Evolutionary conservation across 2,888 invertebrate species (phyloP).

Genomic region (Pachycephus smyrnensis): DNA sequence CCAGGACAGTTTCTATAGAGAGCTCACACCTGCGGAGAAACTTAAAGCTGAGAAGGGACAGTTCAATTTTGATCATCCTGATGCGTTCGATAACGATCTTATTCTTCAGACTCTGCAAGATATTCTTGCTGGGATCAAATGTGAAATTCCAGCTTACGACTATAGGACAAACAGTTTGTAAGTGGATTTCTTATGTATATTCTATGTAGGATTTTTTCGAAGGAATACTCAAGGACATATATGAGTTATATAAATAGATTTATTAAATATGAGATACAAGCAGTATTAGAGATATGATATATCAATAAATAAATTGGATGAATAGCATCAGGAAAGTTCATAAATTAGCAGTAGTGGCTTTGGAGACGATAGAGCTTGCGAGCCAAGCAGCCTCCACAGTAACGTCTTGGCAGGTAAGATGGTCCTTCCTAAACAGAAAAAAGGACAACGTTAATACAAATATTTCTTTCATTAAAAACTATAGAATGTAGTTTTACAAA

Average conservation of each 20-base stretch:
- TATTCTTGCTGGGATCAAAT: conserved; percentile 87
- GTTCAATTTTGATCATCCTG: conserved; percentile 99
- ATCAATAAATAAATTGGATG: background rate
- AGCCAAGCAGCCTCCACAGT: conserved; percentile 13
- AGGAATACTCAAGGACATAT: background rate
- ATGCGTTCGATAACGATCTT: conserved; percentile 92
- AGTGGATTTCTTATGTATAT: conserved; percentile 47
- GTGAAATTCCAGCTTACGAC: conserved; percentile 93
- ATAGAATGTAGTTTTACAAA: background rate
- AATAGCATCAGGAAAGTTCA: background rate
- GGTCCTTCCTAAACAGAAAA: conserved; percentile 12
- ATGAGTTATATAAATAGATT: background rate
- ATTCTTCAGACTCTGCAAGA: conserved; percentile 84
- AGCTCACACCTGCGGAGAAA: conserved; percentile 84
- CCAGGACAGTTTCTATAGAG: conserved; percentile 97
- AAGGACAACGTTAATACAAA: background rate
- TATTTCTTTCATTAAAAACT: background rate
- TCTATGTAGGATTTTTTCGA: background rate
- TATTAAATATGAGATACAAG: background rate
- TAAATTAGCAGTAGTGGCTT: conserved; percentile 6
- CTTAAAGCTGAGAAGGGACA: conserved; percentile 87
- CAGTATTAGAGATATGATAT: background rate
- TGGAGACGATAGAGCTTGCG: conserved; percentile 13
- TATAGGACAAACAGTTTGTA: conserved; percentile 92
- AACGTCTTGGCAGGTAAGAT: conserved; percentile 13